phyloP scores from a whole-genome alignment of 2,888 invertebrate species.

The Pinctada fucata region DNA sequence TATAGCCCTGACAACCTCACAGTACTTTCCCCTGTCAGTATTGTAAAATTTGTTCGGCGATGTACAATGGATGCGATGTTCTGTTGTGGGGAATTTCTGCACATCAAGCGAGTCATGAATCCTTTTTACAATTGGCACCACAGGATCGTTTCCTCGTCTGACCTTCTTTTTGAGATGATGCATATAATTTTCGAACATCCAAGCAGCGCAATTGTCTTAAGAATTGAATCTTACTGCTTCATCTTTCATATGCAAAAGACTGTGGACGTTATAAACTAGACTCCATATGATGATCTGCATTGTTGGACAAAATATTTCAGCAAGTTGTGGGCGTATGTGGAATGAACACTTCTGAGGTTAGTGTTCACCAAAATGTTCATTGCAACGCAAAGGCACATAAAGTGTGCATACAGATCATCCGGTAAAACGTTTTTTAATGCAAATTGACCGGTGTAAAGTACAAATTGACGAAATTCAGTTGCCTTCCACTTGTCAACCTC shows the following conservation, averaged over 20 bases:
- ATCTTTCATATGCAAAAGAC: slow-evolving; percentile 69
- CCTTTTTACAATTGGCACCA: slow-evolving; percentile 16
- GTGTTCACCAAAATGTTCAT: slow-evolving; percentile 51
- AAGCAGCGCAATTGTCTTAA: slow-evolving; percentile 67
- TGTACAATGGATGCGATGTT: background rate
- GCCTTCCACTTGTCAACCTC: slow-evolving; percentile 64
- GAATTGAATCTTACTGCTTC: slow-evolving; percentile 67
- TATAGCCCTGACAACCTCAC: slow-evolving; percentile 8
- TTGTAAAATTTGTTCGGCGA: slow-evolving; percentile 1
- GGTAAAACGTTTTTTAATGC: slow-evolving; percentile 51
- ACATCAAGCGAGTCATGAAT: slow-evolving; percentile 1
- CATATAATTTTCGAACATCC: slow-evolving; percentile 70
- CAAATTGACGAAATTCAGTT: slow-evolving; percentile 60
- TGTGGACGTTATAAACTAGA: slow-evolving; percentile 74
- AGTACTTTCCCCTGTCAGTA: slow-evolving; percentile 7
- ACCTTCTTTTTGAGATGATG: slow-evolving; percentile 26
- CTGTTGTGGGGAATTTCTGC: background rate
- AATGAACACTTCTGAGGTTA: slow-evolving; percentile 41
- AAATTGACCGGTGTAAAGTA: slow-evolving; percentile 63
- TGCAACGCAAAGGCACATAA: slow-evolving; percentile 49
- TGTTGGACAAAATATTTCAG: slow-evolving; percentile 57
- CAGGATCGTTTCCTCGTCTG: slow-evolving; percentile 22
- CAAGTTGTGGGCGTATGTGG: slow-evolving; percentile 49
- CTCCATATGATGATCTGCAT: slow-evolving; percentile 64
- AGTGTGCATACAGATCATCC: slow-evolving; percentile 48